Conservation (phyloP, 2,113 vertebrate genomes). For the Trematomus loennbergii region DNA sequence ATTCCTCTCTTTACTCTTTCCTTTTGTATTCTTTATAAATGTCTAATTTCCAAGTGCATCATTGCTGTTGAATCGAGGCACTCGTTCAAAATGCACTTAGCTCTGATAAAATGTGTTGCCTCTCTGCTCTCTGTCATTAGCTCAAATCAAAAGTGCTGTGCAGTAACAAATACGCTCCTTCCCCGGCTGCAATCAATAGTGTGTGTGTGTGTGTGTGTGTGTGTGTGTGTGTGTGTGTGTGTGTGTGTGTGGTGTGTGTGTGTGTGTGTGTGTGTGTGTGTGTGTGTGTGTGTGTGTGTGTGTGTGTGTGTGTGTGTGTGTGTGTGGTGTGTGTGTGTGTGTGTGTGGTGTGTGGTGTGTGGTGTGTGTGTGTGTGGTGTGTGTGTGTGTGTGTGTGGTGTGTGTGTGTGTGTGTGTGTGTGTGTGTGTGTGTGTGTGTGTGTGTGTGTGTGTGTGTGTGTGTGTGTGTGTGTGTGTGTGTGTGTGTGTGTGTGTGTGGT, state of each 20-base stretch:
- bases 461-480: slow-evolving; percentile 18
- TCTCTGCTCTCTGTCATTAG: slow-evolving; percentile 47
- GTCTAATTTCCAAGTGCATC: slow-evolving; percentile 14
- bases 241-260: slow-evolving; percentile 6
- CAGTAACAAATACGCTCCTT: slow-evolving; percentile 27
- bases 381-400: slow-evolving; percentile 5
- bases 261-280: slow-evolving; percentile 7
- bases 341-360: slow-evolving; percentile 11
- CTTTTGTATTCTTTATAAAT: not conserved
- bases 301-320: slow-evolving; percentile 26
- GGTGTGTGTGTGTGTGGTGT: not conserved
- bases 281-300: slow-evolving; percentile 34
- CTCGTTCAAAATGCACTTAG: slow-evolving; percentile 39
- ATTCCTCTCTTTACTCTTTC: not conserved
- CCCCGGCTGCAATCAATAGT: slow-evolving; percentile 54
- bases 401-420: slow-evolving; percentile 9
- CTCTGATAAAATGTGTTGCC: slow-evolving; percentile 31
- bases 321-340: slow-evolving; percentile 26
- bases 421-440: slow-evolving; percentile 17
- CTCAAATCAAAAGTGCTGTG: slow-evolving; percentile 48
- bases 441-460: slow-evolving; percentile 36
- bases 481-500: slow-evolving; percentile 28
- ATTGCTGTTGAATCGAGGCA: slow-evolving; percentile 6
- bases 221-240: not conserved
- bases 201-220: too few relatives aligned